Evolutionary conservation across 2,888 invertebrate genomes (phyloP).

Genomic region (Chesias legatella): DNA sequence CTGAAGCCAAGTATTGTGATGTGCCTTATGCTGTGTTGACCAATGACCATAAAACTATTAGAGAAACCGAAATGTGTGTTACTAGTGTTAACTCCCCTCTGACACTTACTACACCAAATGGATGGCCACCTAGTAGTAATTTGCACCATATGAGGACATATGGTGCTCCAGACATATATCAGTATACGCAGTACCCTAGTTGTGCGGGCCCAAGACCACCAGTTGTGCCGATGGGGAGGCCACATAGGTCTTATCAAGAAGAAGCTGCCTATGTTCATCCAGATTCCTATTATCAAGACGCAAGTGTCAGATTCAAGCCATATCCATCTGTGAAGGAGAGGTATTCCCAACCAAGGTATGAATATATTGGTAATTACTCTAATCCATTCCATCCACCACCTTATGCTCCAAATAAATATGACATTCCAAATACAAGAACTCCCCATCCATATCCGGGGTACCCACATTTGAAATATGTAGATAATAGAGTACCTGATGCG

Average conservation of each 20-base stretch:
- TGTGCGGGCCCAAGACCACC: slow-evolving; percentile 56
- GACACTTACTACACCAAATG: slow-evolving; percentile 46
- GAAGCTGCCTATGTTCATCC: slow-evolving; percentile 55
- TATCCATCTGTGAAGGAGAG: slow-evolving; percentile 67
- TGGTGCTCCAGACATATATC: slow-evolving; percentile 60
- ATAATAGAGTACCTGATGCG: slow-evolving; percentile 57
- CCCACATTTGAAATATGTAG: slow-evolving; percentile 62
- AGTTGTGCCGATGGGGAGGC: slow-evolving; percentile 43
- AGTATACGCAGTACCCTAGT: slow-evolving; percentile 61
- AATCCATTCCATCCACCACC: slow-evolving; percentile 61
- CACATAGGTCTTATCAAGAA: slow-evolving; percentile 54
- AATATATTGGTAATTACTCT: slow-evolving; percentile 65
- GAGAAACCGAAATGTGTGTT: slow-evolving; percentile 57
- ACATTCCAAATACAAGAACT: slow-evolving; percentile 56
- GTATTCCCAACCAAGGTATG: slow-evolving; percentile 69
- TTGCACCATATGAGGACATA: slow-evolving; percentile 52
- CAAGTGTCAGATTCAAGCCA: slow-evolving; percentile 65
- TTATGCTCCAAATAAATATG: slow-evolving; percentile 61
- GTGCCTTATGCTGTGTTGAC: slow-evolving; percentile 69
- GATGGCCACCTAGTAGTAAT: slow-evolving; percentile 54
- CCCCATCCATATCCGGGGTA: slow-evolving; percentile 58
- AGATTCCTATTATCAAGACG: slow-evolving; percentile 60
- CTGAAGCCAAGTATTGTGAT: slow-evolving; percentile 70
- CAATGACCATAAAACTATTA: slow-evolving; percentile 63
- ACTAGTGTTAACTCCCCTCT: slow-evolving; percentile 51